Base-by-base conservation (phyloP, 23 tunicate genomes). In the Phallusia fumigata region DNA sequence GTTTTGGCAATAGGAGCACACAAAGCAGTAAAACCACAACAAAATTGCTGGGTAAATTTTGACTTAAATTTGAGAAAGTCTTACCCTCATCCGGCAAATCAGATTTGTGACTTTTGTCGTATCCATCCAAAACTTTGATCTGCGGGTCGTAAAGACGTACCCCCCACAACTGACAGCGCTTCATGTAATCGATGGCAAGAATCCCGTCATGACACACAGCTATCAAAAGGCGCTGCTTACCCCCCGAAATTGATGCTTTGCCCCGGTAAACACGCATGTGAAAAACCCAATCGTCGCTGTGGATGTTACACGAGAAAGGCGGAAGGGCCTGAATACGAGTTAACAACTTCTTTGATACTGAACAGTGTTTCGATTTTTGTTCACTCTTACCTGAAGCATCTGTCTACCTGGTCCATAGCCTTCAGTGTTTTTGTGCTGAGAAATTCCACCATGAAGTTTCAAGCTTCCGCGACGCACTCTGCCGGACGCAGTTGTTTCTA, bases 161-260 rank as follows among this genome's bases (percentile, higher is more conserved):
- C 28, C 53, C 19, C 91, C 91, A 88, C 72, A 92, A 31, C 77
- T 92, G 92, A 11, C 36, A 30, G 64, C 82, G 73, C 32, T 80
- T 92, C 32, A 84, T 34, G 74, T 92, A 92, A 80, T 92, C 89
- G 10, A 92, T 88, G 44, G 89, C 89, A 18, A 92, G 35, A 31
- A 92, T 87, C 36, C 45, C 73, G 35, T 85, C 87, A 28, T 82
- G 74, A 58, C 80, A 72, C 18, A 90, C 40, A 1, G 92, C 97
- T 3, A 92, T 76, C 47, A 92, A 53, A 32, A 87, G 40, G 21
- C 53, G 79, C 49, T 65, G 65, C 19, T 80, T 83, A 8, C 75
- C 77, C 49, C 83, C 81, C 26, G 76, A 31, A 18, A 76, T 79
- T 19, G 52, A 47, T 32, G 32, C 52, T 5, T 33, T 50, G 31